Base-by-base conservation (phyloP, 2,113 vertebrate genomes). In the Carassius auratus region DNA sequence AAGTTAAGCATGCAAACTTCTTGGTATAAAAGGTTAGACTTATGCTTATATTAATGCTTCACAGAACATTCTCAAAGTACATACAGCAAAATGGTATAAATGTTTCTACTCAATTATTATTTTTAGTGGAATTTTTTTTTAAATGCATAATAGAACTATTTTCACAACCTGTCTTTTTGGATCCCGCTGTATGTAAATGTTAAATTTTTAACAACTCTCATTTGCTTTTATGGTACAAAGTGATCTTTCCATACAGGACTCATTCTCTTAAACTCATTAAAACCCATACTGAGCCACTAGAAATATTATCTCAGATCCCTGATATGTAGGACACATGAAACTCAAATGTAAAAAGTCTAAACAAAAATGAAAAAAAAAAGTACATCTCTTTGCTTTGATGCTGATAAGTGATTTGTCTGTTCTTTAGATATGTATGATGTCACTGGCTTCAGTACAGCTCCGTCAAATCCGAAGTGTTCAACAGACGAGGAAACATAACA, bases 381-480 rank as follows among this genome's bases (percentile, higher is more conserved):
- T 55, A 55, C 17, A 55, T 17, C 15, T 38, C 33, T 69, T 69
- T 36, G 15, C 8, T 2, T 9, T 38, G 17, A 38, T 15, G 66
- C 30, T 38, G 8, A 69, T 38, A 69, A 69, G 33, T 45, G 12
- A n/a, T 71, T 83, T 45, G 64, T 71, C 74, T 81, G 17, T 73
- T 42, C 88, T 85, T 62, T 82, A 94, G 93, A 83, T 93, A 75
- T 84, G 87, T 0, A 90, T 92, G 85, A 88, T 92, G 36, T 79
- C 26, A 55, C 69, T 93, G 82, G 91, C 92, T n/a, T 86, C 87
- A 14, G 78, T 69, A 23, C 91, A 90, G n/a, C 87, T 93, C 15
- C 77, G 61, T 55, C 91, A 91, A 62, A 93, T 93, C 79, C 89
- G 78, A 17, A 83, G 42, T 13, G 87, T 88, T 36, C 84, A 87